A percentile compares a stretch with the other conserved stretches of the same genome.
Evolutionary conservation across 2,113 vertebrate genomes (phyloP).

Genomic region (Semicossyphus pulcher): DNA sequence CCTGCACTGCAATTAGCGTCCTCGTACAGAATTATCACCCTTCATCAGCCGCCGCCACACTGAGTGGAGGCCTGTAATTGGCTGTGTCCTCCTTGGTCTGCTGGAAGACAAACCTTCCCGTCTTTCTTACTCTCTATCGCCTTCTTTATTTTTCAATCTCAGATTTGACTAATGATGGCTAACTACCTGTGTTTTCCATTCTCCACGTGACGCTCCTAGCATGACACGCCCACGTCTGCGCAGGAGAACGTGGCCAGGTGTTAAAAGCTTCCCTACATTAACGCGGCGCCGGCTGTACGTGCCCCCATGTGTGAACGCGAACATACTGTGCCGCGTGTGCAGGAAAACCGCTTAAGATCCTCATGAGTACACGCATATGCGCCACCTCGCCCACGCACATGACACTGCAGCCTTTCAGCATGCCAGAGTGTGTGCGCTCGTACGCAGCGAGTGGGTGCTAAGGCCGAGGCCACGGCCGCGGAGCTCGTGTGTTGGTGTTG

Average conservation of each 20-base stretch:
- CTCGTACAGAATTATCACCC: slow-evolving; percentile 73
- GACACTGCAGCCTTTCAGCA: slow-evolving; percentile 56
- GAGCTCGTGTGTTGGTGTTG: slow-evolving; percentile 64
- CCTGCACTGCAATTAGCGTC: slow-evolving; percentile 72
- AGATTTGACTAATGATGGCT: slow-evolving; percentile 49
- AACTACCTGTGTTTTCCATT: slow-evolving; percentile 15
- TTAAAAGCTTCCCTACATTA: slow-evolving; percentile 29
- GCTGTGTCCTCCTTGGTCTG: slow-evolving; percentile 53
- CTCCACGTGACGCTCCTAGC: slow-evolving; percentile 5
- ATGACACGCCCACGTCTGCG: slow-evolving; percentile 6
- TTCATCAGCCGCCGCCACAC: slow-evolving; percentile 42
- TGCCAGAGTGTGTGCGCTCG: slow-evolving; percentile 52
- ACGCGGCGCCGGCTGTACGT: background rate
- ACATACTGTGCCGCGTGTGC: slow-evolving; percentile 59
- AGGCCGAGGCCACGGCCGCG: slow-evolving; percentile 56
- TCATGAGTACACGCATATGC: slow-evolving; percentile 63
- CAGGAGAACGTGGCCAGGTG: background rate
- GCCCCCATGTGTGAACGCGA: slow-evolving; percentile 38
- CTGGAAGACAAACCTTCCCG: slow-evolving; percentile 21
- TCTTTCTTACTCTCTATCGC: slow-evolving; percentile 24
- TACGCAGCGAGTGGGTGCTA: slow-evolving; percentile 69
- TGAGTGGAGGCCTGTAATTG: slow-evolving; percentile 64
- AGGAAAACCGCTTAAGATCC: slow-evolving; percentile 42
- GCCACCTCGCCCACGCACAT: slow-evolving; percentile 68
- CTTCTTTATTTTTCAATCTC: slow-evolving; percentile 9